Evolutionary conservation across 2,113 vertebrate species (phyloP), one percentile per base, ranked within the genome.

Genomic region (Sterrhoptilus dennistouni): DNA sequence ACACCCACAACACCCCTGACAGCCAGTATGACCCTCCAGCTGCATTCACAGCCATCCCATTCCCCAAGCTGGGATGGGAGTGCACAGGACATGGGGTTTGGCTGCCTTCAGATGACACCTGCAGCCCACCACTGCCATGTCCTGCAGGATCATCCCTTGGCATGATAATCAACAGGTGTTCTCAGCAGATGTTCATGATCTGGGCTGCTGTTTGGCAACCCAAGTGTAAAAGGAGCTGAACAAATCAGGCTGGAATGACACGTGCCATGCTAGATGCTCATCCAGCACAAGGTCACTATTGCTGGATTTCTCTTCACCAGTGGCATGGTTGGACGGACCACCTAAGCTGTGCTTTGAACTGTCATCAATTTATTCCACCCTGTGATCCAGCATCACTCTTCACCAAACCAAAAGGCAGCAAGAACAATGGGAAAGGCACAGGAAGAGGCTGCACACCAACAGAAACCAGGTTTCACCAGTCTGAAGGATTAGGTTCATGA

Each of bases 271-370:
- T 77, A 78, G 57, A 12, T 20, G 38, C 29, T 84, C 56, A 28
- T 36, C 64, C 80, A 89, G 64, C 29, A 47, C 72, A 53, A 66
- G 29, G 64, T 54, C 52, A 44, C 23, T 36, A 0, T 5, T 50
- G 29, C 47, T 28, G 25, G 15, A n/a, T 61, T 81, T 81, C n/a
- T 33, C 35, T 50, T 54, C 52, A 63, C 29, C 45, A 65, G 17
- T 11, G 10, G 12, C 28, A 3, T 2, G 12, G 38, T 36, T 1
- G 1, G 60, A 66, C 8, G 1, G 60, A 66, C 8, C 64, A 56
- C 29, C 33, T 52, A n/a, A 93, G n/a, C 6, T 23, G 25, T 20
- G 14, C 72, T 63, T 82, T 6, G 3, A 66, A 35, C 38, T 16
- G 18, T 12, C 80, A 31, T 21, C 28, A 35, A 71, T 38, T 27